These are phyloP conservation scores for Sphaerophoria rueppellii DNA, from an alignment of 2,888 invertebrate genomes.

Conservation along the genomic window DNA sequence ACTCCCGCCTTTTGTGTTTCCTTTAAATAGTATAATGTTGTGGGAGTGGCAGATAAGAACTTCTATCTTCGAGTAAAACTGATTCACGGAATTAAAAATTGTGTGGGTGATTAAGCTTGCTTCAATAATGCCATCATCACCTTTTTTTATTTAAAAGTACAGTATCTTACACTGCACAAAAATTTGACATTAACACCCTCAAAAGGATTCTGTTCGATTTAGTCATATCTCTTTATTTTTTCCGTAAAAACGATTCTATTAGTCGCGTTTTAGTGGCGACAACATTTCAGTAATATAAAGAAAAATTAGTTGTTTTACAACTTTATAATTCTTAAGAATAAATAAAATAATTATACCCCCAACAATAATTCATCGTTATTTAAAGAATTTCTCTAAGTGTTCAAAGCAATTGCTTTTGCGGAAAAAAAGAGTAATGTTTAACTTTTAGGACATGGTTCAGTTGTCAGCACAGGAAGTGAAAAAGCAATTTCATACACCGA, in stretches of 20 bases:
- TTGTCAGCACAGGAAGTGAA: too few species aligned
- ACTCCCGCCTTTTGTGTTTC: constrained; percentile 26
- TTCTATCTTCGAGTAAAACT: constrained; percentile 25
- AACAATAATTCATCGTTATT: too few species aligned
- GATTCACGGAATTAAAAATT: constrained; percentile 41
- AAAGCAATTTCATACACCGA: too few species aligned
- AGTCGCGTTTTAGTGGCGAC: too few species aligned
- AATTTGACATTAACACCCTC: not conserved
- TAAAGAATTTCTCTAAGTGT: constrained; percentile 1
- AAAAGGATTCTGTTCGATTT: not conserved
- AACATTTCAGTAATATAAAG: too few species aligned
- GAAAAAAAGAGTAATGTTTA: not conserved
- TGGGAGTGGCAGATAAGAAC: constrained; percentile 27
- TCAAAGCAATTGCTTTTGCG: not conserved
- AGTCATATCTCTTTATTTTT: not conserved
- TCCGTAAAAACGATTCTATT: too few species aligned
- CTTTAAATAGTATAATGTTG: constrained; percentile 1
- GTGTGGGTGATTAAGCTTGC: constrained; percentile 62
- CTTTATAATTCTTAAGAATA: too few species aligned
- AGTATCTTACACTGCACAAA: constrained; percentile 4
- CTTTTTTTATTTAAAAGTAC: constrained; percentile 2
- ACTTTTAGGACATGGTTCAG: constrained; percentile 13
- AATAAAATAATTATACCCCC: too few species aligned
- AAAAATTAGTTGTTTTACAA: too few species aligned
- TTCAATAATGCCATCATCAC: constrained; percentile 29